Conservation (phyloP, 2,888 invertebrate species). For the Hirtodrosophila alboralis region DNA sequence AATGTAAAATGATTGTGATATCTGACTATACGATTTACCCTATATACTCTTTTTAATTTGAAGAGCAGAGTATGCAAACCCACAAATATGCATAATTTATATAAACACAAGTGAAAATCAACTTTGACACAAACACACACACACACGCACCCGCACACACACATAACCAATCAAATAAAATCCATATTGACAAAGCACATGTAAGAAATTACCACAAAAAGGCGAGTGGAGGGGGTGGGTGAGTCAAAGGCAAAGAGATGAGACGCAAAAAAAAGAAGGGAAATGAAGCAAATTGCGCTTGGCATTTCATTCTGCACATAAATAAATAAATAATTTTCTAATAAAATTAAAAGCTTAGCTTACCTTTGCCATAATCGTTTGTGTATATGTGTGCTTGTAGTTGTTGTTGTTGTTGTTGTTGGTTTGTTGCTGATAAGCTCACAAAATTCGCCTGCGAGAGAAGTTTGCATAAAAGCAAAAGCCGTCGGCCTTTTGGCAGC, state of each 20-base stretch:
- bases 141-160: conserved; percentile 7
- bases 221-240: not conserved
- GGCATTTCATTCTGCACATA: conserved; percentile 21
- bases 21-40: too few relatives aligned
- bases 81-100: conserved; percentile 72
- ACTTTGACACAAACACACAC: conserved; percentile 18
- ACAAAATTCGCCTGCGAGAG: conserved; percentile 20
- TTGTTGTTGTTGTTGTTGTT: conserved; percentile 8
- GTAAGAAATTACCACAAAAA: conserved; percentile 10
- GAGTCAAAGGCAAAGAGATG: too few relatives aligned
- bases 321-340: conserved; percentile 68
- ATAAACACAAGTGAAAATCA: conserved; percentile 59
- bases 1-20: too few relatives aligned
- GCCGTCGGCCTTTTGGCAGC: conserved; percentile 51
- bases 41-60: too few relatives aligned
- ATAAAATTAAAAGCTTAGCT: conserved; percentile 65
- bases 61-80: too few relatives aligned
- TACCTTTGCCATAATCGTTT: conserved; percentile 75
- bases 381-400: conserved; percentile 2
- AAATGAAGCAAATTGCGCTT: conserved; percentile 18
- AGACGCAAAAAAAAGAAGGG: conserved; percentile 6
- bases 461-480: too few relatives aligned
- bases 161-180: conserved; percentile 52
- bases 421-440: conserved; percentile 37
- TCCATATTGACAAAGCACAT: conserved; percentile 59